phyloP scores from a whole-genome alignment of 2,888 invertebrate species.

The Drosophila aldrichi region DNA sequence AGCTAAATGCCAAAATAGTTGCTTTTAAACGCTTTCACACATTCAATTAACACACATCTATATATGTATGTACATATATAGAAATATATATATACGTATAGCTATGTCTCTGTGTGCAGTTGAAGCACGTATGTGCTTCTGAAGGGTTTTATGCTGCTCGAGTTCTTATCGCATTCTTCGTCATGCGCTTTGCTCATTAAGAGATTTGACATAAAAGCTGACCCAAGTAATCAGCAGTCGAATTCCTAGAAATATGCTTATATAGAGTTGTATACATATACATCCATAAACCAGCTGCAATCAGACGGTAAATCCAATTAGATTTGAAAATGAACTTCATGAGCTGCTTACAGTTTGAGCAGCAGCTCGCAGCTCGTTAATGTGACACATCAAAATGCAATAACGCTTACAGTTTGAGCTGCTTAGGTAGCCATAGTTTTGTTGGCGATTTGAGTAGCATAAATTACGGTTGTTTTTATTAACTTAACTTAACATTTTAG shows the following conservation, averaged over 20 bases:
- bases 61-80: neutral
- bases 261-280: constrained; percentile 1
- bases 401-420: constrained; percentile 19
- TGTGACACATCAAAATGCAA: neutral
- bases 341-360: constrained; percentile 22
- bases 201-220: constrained; percentile 37
- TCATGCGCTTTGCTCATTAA: constrained; percentile 38
- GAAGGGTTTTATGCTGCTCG: constrained; percentile 27
- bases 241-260: constrained; percentile 25
- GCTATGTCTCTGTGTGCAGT: neutral
- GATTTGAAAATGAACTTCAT: too few relatives aligned
- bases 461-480: constrained; percentile 42
- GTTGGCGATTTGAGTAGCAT: constrained; percentile 50
- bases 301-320: too few relatives aligned
- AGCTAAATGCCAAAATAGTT: constrained; percentile 46
- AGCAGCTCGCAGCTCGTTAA: constrained; percentile 1
- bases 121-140: constrained; percentile 19
- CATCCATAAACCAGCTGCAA: too few relatives aligned
- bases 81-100: neutral
- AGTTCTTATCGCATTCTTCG: constrained; percentile 39
- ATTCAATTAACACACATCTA: constrained; percentile 57
- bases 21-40: constrained; percentile 66
- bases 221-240: constrained; percentile 30
- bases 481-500: constrained; percentile 41
- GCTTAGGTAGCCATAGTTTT: too few relatives aligned